Percentiles rank a stretch among this genome's conserved stretches.
These are phyloP conservation scores for Colius striatus DNA, from an alignment of 2,113 vertebrate species.

Conservation along the genomic window DNA sequence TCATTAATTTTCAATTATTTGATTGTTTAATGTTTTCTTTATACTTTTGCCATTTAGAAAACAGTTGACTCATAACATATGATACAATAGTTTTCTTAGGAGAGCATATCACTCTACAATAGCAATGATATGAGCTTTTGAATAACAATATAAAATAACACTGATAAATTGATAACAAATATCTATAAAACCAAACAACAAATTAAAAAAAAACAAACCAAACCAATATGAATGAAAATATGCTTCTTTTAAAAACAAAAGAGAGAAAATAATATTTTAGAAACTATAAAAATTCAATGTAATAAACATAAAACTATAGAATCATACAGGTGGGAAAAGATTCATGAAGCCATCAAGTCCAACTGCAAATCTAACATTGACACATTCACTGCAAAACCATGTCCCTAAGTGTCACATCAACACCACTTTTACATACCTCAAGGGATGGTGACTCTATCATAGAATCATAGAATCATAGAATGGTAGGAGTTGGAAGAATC, in stretches of 20 bases:
- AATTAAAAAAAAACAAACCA: background rate
- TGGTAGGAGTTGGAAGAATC: no score
- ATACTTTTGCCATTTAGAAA: background rate
- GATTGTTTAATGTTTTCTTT: background rate
- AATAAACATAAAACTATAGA: background rate
- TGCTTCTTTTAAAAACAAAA: background rate
- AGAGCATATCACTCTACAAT: background rate
- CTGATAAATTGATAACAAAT: background rate
- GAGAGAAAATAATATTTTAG: background rate
- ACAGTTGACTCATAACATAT: background rate
- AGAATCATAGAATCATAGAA: no score
- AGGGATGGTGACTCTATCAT: no score
- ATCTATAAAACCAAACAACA: background rate
- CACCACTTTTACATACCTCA: background rate
- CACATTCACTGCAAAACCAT: background rate
- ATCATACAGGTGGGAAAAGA: background rate
- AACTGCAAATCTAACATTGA: background rate
- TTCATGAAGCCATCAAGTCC: background rate
- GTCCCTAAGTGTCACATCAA: no score
- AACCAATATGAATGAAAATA: background rate
- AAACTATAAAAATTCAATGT: background rate
- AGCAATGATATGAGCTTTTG: background rate
- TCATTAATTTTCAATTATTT: background rate
- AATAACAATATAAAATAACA: background rate
- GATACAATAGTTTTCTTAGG: background rate